Base-by-base conservation (phyloP, 2,888 invertebrate genomes). In the Apamea epomidion region DNA sequence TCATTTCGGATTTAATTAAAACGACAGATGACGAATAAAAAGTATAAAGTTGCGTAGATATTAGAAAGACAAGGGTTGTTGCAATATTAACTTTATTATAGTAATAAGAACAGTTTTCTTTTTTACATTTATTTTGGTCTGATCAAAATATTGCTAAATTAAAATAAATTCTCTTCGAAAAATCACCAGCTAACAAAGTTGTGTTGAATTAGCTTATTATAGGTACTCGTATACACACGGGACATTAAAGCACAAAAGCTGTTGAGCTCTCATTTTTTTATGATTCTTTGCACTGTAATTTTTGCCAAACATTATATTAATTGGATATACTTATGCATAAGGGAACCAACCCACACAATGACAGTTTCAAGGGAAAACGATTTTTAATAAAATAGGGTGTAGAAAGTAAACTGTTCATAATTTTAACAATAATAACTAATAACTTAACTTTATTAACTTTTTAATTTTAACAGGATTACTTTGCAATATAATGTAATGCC, bases 1-100 rank as follows among this genome's bases (percentile, higher is more conserved):
- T 48, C 2, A 32, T 48, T 48, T 76, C 2, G n/a, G 16, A 76
- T 76, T 76, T 76, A 76, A 76, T 62, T 76, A 62, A 76, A 76
- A 48, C 7, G 18, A 48, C 25, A 37, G 8, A 6, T 62, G 32
- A 48, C 76, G 1, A 60, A 76, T 74, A 74, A 48, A 45, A 76
- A 37, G 16, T 60, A 10, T 16, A n/a, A 76, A 37, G 14, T 48
- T 48, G 48, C 48, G 21, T 14, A 70, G 29, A 48, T 32, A 32
- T 70, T 29, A 48, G 29, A 48, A 29, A 29, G 29, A 29, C 29
- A 48, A 48, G 21, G 21, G 48, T 48, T 32, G 45, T n/a, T 48
- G 48, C n/a, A n/a, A 72, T 48, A 72, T 48, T 48, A 74, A n/a
- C 32, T 72, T 48, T 32, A 48, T 32, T 32, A 42, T 25, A 25